Evolutionary conservation across 1,140 invertebrate genomes (phyloP).

Genomic region (Tetraneura akinire): DNA sequence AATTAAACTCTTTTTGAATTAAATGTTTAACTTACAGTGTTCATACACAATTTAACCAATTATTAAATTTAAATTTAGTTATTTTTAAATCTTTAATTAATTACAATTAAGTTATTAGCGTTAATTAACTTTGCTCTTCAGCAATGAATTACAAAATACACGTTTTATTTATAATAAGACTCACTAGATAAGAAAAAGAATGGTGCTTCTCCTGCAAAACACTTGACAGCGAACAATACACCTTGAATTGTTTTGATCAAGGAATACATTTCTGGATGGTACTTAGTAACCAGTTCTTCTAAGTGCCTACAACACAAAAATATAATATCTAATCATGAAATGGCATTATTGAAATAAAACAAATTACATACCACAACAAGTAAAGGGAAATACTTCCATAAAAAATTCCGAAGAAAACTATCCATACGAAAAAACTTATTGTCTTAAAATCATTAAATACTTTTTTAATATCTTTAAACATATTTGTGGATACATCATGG

Average conservation of each 20-base stretch:
- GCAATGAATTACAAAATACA: no score
- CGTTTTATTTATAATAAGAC: no score
- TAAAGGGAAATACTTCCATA: constrained; percentile 4
- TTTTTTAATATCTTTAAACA: not conserved
- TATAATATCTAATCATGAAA: not conserved
- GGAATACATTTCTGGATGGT: not conserved
- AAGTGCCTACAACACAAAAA: not conserved
- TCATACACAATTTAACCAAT: no score
- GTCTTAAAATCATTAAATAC: not conserved
- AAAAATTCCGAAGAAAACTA: constrained; percentile 6
- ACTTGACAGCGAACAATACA: not conserved
- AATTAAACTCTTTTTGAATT: no score
- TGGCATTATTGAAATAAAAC: not conserved
- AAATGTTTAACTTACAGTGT: no score
- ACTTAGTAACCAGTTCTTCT: not conserved
- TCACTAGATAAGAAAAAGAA: not conserved
- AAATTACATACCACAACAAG: not conserved
- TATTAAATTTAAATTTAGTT: no score
- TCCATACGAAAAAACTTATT: not conserved
- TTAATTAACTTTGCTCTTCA: no score
- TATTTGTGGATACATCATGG: not conserved
- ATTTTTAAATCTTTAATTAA: no score
- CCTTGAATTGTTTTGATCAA: not conserved
- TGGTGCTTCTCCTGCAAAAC: not conserved
- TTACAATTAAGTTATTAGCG: no score